Conservation (phyloP, 2,888 invertebrate genomes). For the Mesorhabditis spiculigera region DNA sequence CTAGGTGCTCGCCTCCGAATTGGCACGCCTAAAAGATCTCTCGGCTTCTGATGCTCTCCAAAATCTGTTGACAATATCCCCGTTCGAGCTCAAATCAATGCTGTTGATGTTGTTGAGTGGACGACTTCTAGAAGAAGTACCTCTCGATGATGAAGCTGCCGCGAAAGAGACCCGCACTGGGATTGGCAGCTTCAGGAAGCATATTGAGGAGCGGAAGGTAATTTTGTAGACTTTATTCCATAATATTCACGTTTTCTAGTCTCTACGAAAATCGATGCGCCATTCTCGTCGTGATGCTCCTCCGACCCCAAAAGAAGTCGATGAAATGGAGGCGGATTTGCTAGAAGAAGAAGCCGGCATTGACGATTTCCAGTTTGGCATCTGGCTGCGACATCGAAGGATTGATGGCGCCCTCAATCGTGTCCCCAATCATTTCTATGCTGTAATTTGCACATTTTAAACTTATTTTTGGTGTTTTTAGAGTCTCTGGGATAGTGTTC, state of each 20-base stretch:
- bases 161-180: slow-evolving; percentile 49
- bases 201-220: slow-evolving; percentile 54
- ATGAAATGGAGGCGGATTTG: slow-evolving; percentile 26
- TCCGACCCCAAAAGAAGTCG: slow-evolving; percentile 6
- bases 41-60: slow-evolving; percentile 69
- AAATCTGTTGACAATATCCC: slow-evolving; percentile 89
- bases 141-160: slow-evolving; percentile 41
- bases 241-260: slow-evolving; percentile 22
- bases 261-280: slow-evolving; percentile 49
- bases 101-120: slow-evolving; percentile 96
- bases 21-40: slow-evolving; percentile 67
- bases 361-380: slow-evolving; percentile 68
- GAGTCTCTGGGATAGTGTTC: slow-evolving; percentile 56
- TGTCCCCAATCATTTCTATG: slow-evolving; percentile 87
- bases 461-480: slow-evolving; percentile 19
- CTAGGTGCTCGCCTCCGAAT: slow-evolving; percentile 87
- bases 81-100: slow-evolving; percentile 97
- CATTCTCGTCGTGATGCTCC: slow-evolving; percentile 8
- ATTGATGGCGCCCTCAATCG: slow-evolving; percentile 94
- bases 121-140: slow-evolving; percentile 45
- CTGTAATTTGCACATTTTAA: slow-evolving; percentile 15
- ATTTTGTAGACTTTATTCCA: not conserved
- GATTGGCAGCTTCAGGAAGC: slow-evolving; percentile 50
- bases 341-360: slow-evolving; percentile 35
- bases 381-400: slow-evolving; percentile 88